These are phyloP conservation scores for Apostichopus japonicus DNA, from an alignment of 35 echinoderm and acorn worm species.

Conservation along the genomic window DNA sequence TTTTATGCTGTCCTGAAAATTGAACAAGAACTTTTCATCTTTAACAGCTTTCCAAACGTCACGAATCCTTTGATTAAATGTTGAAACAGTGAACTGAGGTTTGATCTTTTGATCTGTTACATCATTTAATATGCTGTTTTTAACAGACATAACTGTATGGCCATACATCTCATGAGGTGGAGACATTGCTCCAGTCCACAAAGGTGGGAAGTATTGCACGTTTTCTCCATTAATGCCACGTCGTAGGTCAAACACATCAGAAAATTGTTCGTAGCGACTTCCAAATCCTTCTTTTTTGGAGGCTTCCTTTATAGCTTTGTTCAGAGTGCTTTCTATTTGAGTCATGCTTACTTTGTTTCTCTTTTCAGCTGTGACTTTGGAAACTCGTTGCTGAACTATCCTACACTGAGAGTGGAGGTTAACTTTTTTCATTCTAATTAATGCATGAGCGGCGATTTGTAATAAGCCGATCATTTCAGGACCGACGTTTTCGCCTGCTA, in stretches of 20 bases:
- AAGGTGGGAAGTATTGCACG: slow-evolving; percentile 5
- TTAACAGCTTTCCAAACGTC: slow-evolving; percentile 27
- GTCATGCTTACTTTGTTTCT: slow-evolving; percentile 9
- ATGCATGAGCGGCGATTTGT: slow-evolving; percentile 34
- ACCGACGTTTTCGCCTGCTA: not conserved
- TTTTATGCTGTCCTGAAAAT: slow-evolving; percentile 12
- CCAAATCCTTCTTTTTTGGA: slow-evolving; percentile 9
- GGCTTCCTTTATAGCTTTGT: not conserved
- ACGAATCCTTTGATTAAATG: slow-evolving; percentile 12
- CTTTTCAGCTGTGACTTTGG: not conserved
- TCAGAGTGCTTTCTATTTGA: not conserved
- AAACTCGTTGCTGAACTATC: slow-evolving; percentile 21
- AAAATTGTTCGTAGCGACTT: slow-evolving; percentile 9
- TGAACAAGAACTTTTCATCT: slow-evolving; percentile 32
- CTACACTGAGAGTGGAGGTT: slow-evolving; percentile 30
- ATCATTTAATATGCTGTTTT: not conserved
- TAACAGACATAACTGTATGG: not conserved
- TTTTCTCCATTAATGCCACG: not conserved
- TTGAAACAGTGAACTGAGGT: slow-evolving; percentile 11
- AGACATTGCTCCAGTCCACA: slow-evolving; percentile 22
- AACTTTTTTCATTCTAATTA: slow-evolving; percentile 45
- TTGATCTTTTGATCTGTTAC: not conserved
- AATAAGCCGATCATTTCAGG: slow-evolving; percentile 1
- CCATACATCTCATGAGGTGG: slow-evolving; percentile 1
- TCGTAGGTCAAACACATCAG: slow-evolving; percentile 21